Conservation (phyloP, 1,140 invertebrate genomes). For the Diorhabda elongata region DNA sequence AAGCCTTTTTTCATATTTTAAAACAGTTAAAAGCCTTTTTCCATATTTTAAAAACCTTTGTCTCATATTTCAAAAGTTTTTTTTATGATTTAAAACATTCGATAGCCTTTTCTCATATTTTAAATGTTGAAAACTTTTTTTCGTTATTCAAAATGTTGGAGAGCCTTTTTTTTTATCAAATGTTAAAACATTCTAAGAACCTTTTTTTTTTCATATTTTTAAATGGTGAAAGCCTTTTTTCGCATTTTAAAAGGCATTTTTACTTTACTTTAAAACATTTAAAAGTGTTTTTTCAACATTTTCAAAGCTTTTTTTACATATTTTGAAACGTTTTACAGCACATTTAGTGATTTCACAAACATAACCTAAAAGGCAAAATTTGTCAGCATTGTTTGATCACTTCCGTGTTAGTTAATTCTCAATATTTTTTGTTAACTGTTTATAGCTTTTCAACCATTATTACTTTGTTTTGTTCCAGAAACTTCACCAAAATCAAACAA, state of each 20-base stretch:
- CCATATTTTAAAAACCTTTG: not conserved
- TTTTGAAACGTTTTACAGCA: too few species aligned
- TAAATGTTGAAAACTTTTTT: too few species aligned
- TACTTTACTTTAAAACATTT: not conserved
- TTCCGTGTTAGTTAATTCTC: not conserved
- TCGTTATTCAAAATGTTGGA: too few species aligned
- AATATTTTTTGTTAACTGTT: not conserved
- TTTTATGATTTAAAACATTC: not conserved
- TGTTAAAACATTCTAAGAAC: too few species aligned
- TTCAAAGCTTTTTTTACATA: not conserved
- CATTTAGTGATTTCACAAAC: not conserved
- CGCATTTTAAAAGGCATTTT: too few species aligned
- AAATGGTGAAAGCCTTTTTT: too few species aligned
- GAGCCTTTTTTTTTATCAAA: too few species aligned
- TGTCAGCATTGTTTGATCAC: too few species aligned
- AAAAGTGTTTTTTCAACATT: not conserved
- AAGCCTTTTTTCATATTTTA: too few species aligned
- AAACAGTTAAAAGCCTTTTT: too few species aligned
- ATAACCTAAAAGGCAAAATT: too few species aligned
- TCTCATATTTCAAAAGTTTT: not conserved
- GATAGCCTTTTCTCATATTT: not conserved
- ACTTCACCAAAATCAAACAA: constrained; percentile 52
- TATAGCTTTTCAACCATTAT: not conserved
- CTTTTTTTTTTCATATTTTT: too few species aligned
- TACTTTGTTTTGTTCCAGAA: constrained; percentile 25